phyloP scores from a whole-genome alignment of 2,113 vertebrate genomes.

The Elaphurus davidianus region DNA sequence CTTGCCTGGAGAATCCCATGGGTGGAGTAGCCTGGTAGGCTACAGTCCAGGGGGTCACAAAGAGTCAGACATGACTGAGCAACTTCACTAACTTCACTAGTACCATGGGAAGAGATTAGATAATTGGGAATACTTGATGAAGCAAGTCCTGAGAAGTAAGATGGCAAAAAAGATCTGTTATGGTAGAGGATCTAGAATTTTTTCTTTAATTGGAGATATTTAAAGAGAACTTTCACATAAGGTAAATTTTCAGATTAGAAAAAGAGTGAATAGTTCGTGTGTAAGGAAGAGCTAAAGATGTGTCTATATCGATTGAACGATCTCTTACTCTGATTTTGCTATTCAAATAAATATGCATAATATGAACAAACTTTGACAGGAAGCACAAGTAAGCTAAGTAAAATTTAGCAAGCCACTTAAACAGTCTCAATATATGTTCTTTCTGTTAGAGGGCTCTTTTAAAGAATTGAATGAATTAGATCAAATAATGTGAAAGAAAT shows the following conservation, averaged over 20 bases:
- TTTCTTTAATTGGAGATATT: neutral
- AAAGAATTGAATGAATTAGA: neutral
- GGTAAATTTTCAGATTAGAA: neutral
- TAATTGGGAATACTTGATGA: neutral
- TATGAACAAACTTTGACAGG: neutral
- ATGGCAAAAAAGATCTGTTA: neutral
- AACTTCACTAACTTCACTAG: neutral
- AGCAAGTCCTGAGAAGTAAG: neutral
- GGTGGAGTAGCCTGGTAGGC: neutral
- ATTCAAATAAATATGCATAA: neutral
- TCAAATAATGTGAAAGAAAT: neutral
- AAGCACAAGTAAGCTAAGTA: neutral
- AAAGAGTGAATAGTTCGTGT: neutral
- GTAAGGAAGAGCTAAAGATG: neutral
- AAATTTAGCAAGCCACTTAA: neutral
- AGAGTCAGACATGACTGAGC: neutral
- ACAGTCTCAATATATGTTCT: neutral
- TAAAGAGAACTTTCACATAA: neutral
- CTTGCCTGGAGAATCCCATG: neutral
- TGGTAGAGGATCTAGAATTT: neutral
- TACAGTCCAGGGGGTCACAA: fast-evolving
- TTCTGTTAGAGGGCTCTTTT: neutral
- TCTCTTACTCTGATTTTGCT: neutral
- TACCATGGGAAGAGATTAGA: neutral
- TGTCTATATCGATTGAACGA: neutral